phyloP scores from a whole-genome alignment of 1,140 invertebrate genomes.

The Diorhabda sublineata region DNA sequence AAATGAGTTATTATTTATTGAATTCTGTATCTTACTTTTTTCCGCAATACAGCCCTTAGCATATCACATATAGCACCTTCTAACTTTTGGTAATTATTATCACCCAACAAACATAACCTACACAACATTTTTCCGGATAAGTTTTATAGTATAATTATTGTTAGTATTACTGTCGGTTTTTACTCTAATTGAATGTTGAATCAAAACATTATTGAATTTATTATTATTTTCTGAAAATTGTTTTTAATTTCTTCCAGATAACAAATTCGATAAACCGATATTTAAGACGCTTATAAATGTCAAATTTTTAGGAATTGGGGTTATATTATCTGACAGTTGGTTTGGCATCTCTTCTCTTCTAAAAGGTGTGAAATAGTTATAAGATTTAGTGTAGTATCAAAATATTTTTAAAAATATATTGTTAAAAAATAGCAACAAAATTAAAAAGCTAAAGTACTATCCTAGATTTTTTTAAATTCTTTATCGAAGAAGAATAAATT shows the following conservation, averaged over 20 bases:
- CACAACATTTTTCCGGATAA: conserved; percentile 12
- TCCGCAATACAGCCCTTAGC: not conserved
- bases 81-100: not conserved
- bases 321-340: too few relatives aligned
- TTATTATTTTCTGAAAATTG: not conserved
- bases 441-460: too few relatives aligned
- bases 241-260: conserved; percentile 2
- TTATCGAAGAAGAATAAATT: too few relatives aligned
- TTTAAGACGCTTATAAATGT: not conserved
- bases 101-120: conserved; percentile 13
- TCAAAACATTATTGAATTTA: not conserved
- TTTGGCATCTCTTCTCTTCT: too few relatives aligned
- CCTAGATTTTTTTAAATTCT: too few relatives aligned
- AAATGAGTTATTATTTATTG: too few relatives aligned
- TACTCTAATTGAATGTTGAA: not conserved
- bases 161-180: not conserved
- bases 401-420: too few relatives aligned
- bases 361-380: too few relatives aligned
- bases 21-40: not conserved
- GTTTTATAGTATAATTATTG: not conserved
- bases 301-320: too few relatives aligned
- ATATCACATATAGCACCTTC: not conserved
- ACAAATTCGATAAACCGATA: not conserved
- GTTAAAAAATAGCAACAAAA: too few relatives aligned
- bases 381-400: too few relatives aligned